Evolutionary conservation across 1,140 invertebrate species (phyloP), one percentile per base, ranked within the genome.

Genomic region (Anastrepha obliqua): DNA sequence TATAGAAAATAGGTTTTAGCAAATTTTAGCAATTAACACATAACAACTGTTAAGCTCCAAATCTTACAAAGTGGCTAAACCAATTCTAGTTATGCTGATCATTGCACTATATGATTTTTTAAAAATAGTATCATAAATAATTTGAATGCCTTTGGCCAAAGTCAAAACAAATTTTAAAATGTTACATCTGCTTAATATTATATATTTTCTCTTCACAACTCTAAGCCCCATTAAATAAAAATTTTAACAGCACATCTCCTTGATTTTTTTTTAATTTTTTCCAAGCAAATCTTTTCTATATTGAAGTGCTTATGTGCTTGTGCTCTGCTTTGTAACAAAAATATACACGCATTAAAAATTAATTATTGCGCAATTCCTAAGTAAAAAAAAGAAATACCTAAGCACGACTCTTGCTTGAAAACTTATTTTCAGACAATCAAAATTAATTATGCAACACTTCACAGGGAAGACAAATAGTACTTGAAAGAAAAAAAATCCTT

Each of bases 371-470:
- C 74, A 29, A n/a, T 6, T 8, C 9, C 44, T 17, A 5, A 55
- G 47, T 81, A 42, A 20, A 20, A 74, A 74, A 3, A 5, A n/a
- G 11, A 55, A 0, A 81, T 81, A 13, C 8, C 47, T 55, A 55
- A 20, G 20, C 6, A 55, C 42, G 20, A 81, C 44, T 3, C 74
- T 8, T 58, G 74, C 74, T 20, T 81, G 47, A 20, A 55, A 81
- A 81, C 51, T 17, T n/a, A 20, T 81, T 55, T 58, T n/a, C 51
- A 81, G 74, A 81, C 47, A 81, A 81, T 81, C 74, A 15, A 81
- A 81, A 81, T 29, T 81, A 81, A 81, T 81, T 81, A 81, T 55
- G 74, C 47, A 55, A 42, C 7, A 39, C 6, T 81, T 58, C 11
- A 7, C 13, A 29, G 17, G 42, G 17, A 81, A 58, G 47, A 55